These are phyloP conservation scores for Drosophila meridionalis DNA, from an alignment of 2,888 invertebrate species.

Conservation along the genomic window DNA sequence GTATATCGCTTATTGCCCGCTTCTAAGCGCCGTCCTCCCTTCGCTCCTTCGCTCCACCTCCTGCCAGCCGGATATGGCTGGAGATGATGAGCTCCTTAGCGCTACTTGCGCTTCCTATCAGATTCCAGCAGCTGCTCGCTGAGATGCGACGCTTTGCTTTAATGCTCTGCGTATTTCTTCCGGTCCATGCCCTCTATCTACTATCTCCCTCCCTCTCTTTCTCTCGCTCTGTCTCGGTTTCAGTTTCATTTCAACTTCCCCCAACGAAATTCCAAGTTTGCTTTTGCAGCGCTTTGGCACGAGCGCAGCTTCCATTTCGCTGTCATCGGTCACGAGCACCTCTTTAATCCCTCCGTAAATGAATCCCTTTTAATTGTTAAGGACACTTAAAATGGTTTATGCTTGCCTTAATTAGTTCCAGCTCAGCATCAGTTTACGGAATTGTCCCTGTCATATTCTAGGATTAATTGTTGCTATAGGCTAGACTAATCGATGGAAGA, in stretches of 20 bases:
- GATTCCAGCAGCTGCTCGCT: conserved; percentile 75
- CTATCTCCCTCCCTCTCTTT: conserved; percentile 21
- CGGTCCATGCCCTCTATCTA: conserved; percentile 49
- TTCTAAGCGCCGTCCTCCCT: conserved; percentile 40
- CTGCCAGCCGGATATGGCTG: conserved; percentile 68
- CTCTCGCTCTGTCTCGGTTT: conserved; percentile 32
- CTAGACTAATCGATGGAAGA: neutral
- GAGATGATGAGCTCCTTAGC: conserved; percentile 65
- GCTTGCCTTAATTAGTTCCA: conserved; percentile 10
- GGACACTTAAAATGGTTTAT: conserved; percentile 8
- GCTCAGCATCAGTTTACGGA: neutral
- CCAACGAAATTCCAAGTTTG: conserved; percentile 10
- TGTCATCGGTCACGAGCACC: conserved; percentile 12
- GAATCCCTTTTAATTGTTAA: conserved; percentile 42
- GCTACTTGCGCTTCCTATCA: conserved; percentile 66
- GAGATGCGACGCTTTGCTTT: conserved; percentile 42
- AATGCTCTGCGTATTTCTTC: conserved; percentile 69
- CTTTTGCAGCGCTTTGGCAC: conserved; percentile 46
- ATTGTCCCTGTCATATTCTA: neutral
- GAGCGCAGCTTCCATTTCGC: conserved; percentile 25
- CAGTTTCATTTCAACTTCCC: conserved; percentile 57
- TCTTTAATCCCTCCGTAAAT: conserved; percentile 14
- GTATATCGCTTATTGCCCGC: conserved; percentile 76
- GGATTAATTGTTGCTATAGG: neutral
- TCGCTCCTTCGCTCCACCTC: conserved; percentile 25